Base-by-base conservation (phyloP, 2,888 invertebrate species). In the Sinohyriopsis cumingii region DNA sequence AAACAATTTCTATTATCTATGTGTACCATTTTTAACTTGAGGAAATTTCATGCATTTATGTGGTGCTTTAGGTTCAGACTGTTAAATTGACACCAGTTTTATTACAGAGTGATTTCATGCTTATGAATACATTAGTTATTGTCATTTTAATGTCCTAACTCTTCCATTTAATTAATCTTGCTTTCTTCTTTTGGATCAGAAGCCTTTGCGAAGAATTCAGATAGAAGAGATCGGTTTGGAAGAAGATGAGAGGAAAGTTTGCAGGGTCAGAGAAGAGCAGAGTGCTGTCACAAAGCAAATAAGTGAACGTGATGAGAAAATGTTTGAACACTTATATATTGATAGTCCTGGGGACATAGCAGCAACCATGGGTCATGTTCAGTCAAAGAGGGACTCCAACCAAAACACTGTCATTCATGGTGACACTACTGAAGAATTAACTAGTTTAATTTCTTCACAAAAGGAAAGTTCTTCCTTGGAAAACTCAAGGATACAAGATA, bases 221-320 rank as follows among this genome's bases (percentile, higher is more conserved):
- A 88, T 89, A 55, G 86, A 88, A 76, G 89, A 89, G 68, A 82
- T 88, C 55, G 87, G 87, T 5, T 53, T 82, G 19, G 86, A 87
- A 24, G 77, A 81, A 55, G 79, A 79, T 22, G 68, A 71, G 59
- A 76, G 72, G 59, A 68, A 75, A 64, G 67, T 76, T 45, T 71
- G 76, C 15, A 74, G 69, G 55, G 74, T 76, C 9, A 63, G 73
- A 60, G 71, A 78, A 24, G 64, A 69, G 12, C 84, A 85, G 61
- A 81, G 84, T 74, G 75, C 76, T 56, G 71, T 69, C 19, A 80
- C 80, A 68, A 74, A 75, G 70, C 71, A 78, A 59, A 72, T 84
- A 18, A 77, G 78, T 20, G 80, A 80, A 33, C 75, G 75, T 69
- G 85, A 85, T 65, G 69, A 68, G 55, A 69, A 79, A 22, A 76